Base-by-base conservation (phyloP, 1,140 invertebrate genomes). In the Popillia japonica region DNA sequence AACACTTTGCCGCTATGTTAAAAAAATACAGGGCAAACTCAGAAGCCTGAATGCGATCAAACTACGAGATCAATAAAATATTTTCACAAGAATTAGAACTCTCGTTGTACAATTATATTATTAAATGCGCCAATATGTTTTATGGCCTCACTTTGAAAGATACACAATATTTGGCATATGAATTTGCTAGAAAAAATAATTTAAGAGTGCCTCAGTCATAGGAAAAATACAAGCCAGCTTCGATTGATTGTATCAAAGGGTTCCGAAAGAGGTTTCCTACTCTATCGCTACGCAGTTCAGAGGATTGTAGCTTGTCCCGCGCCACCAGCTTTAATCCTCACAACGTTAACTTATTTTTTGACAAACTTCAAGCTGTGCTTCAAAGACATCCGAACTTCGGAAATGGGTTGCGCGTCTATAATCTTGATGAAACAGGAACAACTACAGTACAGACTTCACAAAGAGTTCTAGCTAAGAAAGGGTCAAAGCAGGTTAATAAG, bases 351-450 rank as follows among this genome's bases (percentile, higher is more conserved):
- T 74, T 80, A 77, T 83, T 83, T 81, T 81, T 79, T 59, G 27
- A 79, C 48, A 79, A 79, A 72, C 48, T 55, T 55, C 27, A 34
- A 34, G 27, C 27, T 34, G 27, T 34, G 27, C 27, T 34, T 34
- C 27, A 34, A 34, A 34, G 27, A 34, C 27, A 34, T 75, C 81
- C 85, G 20, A 86, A 85, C 79, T 73, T 79, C 74, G 84, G 77
- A 77, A 77, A 79, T 77, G 78, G 78, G 1, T 72, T 10, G 40
- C 7, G 75, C 34, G 81, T 87, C 27, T 88, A 81, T 78, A 88
- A 89, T 80, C 27, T 86, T 8, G 86, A 88, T 79, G 86, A 89
- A 79, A 88, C 86, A 7, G 85, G 83, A 8, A 82, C 86, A 27
- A 88, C 86, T 3, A 89, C 87, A 40, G 88, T 89, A 6, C 87